Base-by-base conservation (phyloP, 2,888 invertebrate species). In the Labia minor region DNA sequence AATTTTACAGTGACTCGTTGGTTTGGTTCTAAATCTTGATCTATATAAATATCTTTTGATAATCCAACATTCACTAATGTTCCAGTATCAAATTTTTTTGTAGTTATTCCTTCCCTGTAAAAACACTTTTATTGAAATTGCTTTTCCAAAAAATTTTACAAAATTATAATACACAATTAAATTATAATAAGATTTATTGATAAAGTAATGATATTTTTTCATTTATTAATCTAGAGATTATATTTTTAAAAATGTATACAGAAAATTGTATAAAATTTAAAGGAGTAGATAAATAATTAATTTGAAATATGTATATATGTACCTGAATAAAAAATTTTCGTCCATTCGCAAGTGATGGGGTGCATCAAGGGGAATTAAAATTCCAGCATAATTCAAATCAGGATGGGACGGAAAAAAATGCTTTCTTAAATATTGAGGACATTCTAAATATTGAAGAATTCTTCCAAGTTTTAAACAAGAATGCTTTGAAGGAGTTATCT, bases 381-480 rank as follows among this genome's bases (percentile, higher is more conserved):
- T 0, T 18, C 96, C 96, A 65, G 92, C 93, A 80, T 86, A 92
- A 74, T 90, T 86, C 62, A 99, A 82, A 78, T 96, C 92, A 72
- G 87, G 86, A 74, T 97, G 95, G 64, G 94, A 78, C 0, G 96
- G 95, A 76, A 98, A 98, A 72, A 98, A 89, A 73, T 86, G 85
- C 79, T 96, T 98, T 21, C 99, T 80, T 68, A 99, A 81, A 78
- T 99, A 99, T 76, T 98, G 98, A 0, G 99, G 99, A 75, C 98
- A 98, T 77, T 99, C 99, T 62, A 98, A 79, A 74, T 95, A 99
- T 77, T 97, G 94, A 66, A 98, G 81, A 73, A 99, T 92, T 68
- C 92, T 83, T 0, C 91, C 94, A 73, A 99, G 79, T 76, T 94
- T 92, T 2, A 92, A 82, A 73, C 90, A 90, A 73, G 86, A 85